Base-by-base conservation (phyloP, 2,888 invertebrate species). In the Pediacus dermestoides region DNA sequence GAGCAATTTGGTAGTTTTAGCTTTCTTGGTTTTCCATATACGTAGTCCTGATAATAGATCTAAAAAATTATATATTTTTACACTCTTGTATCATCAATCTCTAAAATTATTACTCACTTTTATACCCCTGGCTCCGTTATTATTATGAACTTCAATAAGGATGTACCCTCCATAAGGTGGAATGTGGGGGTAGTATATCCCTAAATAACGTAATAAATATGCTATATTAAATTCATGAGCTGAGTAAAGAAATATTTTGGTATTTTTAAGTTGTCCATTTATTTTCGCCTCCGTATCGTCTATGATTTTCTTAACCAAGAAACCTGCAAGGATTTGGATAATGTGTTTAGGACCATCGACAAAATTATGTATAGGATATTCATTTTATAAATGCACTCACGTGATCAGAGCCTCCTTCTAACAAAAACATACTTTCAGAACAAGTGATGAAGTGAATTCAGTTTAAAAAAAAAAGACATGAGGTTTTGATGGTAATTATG, bases 151-250 rank as follows among this genome's bases (percentile, higher is more conserved):
- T 39, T 66, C 64, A 14, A 64, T 37, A 10, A 60, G 41, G 2
- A 66, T 44, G n/a, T 60, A 58, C 18, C 58, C 56, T 4, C 60
- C 60, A 40, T 63, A 65, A 1, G 60, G 53, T 3, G 65, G 64
- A 14, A 64, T 44, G 33, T 63, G 60, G 2, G 54, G 44, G 21
- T 59, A 41, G 9, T 55, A 47, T 3, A 53, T 43, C 15, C 52
- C 52, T 12, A 62, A 39, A 21, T 51, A 53, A 22, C 58, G 41
- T 37, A 66, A 34, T 12, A 65, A 21, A 31, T 46, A 51, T 6
- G 61, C 64, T 6, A 67, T 37, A 25, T 63, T 64, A n/a, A 55
- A 59, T 40, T 67, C 67, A 34, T 67, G 65, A 9, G 57, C 63
- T 3, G 63, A 59, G 44, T 65, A 67, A 1, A 67, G 32, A 37